Conservation (phyloP, 35 echinoderm and acorn worm species). For the Patiria miniata region DNA sequence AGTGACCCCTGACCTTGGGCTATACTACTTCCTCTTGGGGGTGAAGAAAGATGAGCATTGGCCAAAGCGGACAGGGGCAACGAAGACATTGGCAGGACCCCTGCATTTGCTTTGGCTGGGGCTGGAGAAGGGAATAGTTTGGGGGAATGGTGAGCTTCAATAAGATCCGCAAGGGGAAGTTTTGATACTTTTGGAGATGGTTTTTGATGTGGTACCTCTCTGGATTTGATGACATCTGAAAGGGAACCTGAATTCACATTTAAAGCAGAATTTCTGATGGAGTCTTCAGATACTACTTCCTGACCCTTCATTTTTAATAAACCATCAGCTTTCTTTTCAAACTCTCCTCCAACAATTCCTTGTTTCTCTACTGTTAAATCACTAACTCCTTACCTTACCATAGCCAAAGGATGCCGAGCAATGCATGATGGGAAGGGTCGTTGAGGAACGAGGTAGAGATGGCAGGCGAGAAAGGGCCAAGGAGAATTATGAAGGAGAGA, state of each 20-base stretch:
- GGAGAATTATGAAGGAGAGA: conserved; percentile 20
- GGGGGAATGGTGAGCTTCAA: background rate
- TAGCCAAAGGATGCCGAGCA: conserved; percentile 62
- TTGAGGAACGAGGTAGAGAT: conserved; percentile 43
- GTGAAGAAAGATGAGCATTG: background rate
- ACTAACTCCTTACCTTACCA: conserved; percentile 88
- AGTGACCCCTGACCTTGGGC: background rate
- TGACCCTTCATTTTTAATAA: no score
- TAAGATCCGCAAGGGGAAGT: background rate
- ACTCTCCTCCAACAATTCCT: background rate
- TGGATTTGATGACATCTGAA: background rate
- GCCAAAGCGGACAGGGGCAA: conserved; percentile 2
- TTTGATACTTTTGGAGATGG: background rate
- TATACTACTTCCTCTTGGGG: background rate
- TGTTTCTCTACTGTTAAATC: conserved; percentile 21
- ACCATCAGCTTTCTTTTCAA: no score
- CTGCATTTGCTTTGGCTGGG: background rate
- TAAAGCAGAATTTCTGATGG: no score
- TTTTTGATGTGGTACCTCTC: background rate
- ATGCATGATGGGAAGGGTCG: conserved; percentile 28
- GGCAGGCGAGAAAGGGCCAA: background rate
- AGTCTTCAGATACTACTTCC: no score
- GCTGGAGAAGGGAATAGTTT: background rate
- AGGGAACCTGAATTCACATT: no score
- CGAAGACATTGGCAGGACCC: background rate